These are phyloP conservation scores for Polyodon spathula DNA, from an alignment of 2,113 vertebrate genomes.

Conservation along the genomic window DNA sequence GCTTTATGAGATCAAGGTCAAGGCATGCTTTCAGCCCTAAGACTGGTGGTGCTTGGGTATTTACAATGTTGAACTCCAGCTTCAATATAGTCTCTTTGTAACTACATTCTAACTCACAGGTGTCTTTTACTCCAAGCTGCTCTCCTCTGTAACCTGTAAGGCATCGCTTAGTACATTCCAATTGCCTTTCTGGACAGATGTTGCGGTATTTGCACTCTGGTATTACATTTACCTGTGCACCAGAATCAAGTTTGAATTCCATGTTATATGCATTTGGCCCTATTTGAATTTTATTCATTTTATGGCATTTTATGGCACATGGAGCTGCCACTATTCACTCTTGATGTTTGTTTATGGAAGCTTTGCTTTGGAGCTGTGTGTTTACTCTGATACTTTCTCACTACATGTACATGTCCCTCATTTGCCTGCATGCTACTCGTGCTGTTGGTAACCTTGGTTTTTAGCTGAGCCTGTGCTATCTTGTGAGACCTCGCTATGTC, in stretches of 20 bases:
- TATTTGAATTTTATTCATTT: slow-evolving; percentile 5
- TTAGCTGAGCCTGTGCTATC: slow-evolving; percentile 8
- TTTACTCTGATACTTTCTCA: slow-evolving; percentile 5
- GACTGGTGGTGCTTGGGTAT: slow-evolving; percentile 9
- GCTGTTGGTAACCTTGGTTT: slow-evolving; percentile 13
- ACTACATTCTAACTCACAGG: slow-evolving; percentile 6
- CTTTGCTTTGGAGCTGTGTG: slow-evolving; percentile 1
- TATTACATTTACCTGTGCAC: slow-evolving; percentile 8
- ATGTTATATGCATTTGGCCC: background rate
- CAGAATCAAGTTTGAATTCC: slow-evolving; percentile 15
- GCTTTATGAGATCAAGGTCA: slow-evolving; percentile 12
- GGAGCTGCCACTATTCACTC: background rate
- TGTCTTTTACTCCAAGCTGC: slow-evolving; percentile 2
- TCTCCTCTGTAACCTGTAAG: slow-evolving; percentile 14
- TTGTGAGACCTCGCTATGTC: slow-evolving; percentile 16
- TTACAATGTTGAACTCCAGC: slow-evolving; percentile 10
- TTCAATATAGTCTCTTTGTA: background rate
- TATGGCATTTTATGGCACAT: background rate
- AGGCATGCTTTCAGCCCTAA: slow-evolving; percentile 9
- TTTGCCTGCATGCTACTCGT: slow-evolving; percentile 1
- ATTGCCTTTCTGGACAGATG: background rate
- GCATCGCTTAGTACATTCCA: background rate
- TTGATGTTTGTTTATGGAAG: slow-evolving; percentile 12
- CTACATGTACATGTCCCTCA: slow-evolving; percentile 6
- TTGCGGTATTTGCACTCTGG: background rate